Evolutionary conservation across 1,140 invertebrate genomes (phyloP).

Genomic region (Gonatopus flavifemur): DNA sequence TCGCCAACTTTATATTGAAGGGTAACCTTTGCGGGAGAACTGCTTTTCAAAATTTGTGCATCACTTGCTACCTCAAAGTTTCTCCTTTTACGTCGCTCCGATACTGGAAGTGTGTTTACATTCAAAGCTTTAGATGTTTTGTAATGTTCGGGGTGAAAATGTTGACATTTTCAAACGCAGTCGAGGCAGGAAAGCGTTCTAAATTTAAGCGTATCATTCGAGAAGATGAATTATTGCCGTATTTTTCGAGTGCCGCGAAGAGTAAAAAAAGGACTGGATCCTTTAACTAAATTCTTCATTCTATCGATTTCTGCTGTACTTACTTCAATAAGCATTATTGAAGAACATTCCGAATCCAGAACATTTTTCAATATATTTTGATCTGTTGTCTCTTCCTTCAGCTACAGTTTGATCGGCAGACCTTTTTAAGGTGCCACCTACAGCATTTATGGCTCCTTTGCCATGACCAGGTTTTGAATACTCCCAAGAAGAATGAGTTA

Average conservation of each 20-base stretch:
- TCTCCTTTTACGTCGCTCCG: neutral
- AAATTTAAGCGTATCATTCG: neutral
- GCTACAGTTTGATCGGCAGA: conserved; percentile 21
- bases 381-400: conserved; percentile 21
- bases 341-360: conserved; percentile 6
- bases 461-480: conserved; percentile 40
- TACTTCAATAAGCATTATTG: conserved; percentile 11
- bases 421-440: conserved; percentile 41
- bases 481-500: conserved; percentile 33
- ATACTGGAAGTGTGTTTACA: neutral
- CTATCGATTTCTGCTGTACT: no score
- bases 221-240: conserved; percentile 1
- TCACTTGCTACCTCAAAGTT: neutral
- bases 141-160: neutral
- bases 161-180: conserved; percentile 1
- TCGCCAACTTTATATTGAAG: conserved; percentile 6
- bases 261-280: conserved; percentile 21
- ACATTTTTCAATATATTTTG: conserved; percentile 10
- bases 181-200: conserved; percentile 5
- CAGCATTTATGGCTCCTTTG: conserved; percentile 41
- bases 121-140: neutral
- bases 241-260: conserved; percentile 9
- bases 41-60: neutral
- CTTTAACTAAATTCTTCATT: conserved; percentile 3
- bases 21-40: neutral